Evolutionary conservation across 2,113 vertebrate species (phyloP), one percentile per base, ranked within the genome.

Genomic region (Cryptoleucopteryx plumbea): DNA sequence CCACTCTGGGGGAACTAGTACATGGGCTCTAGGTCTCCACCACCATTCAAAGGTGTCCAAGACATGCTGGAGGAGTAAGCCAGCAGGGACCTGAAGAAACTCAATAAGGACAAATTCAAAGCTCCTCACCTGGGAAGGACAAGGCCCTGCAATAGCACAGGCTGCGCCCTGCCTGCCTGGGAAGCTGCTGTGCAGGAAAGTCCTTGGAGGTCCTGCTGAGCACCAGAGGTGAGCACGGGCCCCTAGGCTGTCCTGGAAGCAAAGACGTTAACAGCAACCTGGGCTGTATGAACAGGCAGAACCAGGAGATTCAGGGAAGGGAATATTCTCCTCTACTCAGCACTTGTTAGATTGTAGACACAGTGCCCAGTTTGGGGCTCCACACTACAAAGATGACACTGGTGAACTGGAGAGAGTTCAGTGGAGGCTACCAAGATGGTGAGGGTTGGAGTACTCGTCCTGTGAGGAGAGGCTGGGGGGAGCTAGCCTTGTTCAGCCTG

Each of bases 1-100:
- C 5, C 3, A 1, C 19, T 48, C 22, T 10, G 20, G 5, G 9
- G 2, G 3, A 2, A 68, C 12, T 14, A 55, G 13, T 8, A 52
- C 18, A 25, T 40, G 14, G 10, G 2, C 34, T 73, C 9, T 47
- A 62, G 50, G 1, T 5, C 17, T 84, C 13, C 7, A 53, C 17
- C 45, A 22, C 4, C 19, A 47, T 72, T 86, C 21, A 40, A 50
- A 85, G 29, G 5, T 5, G 29, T 40, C 34, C 34, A 90, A 82
- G 55, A 34, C 6, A 32, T 36, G 3, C 14, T 90, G 43, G 16
- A 87, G 16, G 20, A 82, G 10, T 45, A 25, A 81, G 12, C 26
- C 7, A 79, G 21, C 11, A 88, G 32, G 14, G 90, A 79, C 0
- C 0, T 22, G 22, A 68, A 16, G 5, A 77, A 52, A 21, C 43